Percentiles rank a stretch among this genome's conserved stretches.
These are phyloP conservation scores for Caenorhabditis macrosperma DNA, from an alignment of 2,888 invertebrate species.

Conservation along the genomic window DNA sequence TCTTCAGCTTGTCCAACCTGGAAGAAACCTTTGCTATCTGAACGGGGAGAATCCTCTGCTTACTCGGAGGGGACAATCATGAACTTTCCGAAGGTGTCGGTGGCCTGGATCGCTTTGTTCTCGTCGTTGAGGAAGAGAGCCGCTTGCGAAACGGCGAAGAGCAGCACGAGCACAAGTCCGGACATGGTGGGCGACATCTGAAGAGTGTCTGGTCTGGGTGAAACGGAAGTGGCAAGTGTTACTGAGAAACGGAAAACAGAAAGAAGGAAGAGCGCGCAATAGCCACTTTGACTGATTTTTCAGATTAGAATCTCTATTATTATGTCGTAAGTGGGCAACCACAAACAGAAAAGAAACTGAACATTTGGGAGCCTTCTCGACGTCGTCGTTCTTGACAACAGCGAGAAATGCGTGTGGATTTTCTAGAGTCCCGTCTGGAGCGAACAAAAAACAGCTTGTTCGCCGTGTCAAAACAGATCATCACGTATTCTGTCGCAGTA, in stretches of 20 bases:
- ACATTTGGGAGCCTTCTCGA: background rate
- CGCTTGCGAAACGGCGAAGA: constrained; percentile 34
- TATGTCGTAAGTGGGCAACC: background rate
- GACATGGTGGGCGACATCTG: constrained; percentile 42
- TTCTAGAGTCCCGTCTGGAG: background rate
- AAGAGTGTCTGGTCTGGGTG: constrained; percentile 9
- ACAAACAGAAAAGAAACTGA: background rate
- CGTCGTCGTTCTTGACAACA: background rate
- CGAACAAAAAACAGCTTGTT: constrained; percentile 2
- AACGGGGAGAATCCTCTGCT: background rate
- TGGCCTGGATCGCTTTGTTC: constrained; percentile 21
- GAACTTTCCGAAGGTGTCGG: constrained; percentile 32
- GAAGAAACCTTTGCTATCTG: constrained; percentile 9
- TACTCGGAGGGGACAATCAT: constrained; percentile 29
- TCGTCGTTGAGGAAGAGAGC: constrained; percentile 37
- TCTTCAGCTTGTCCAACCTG: constrained; percentile 58
- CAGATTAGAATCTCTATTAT: background rate
- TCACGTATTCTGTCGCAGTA: background rate
- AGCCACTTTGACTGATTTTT: no score
- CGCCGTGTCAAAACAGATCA: background rate
- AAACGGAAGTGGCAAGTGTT: constrained; percentile 11
- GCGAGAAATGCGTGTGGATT: background rate
- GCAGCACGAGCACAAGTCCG: constrained; percentile 45
- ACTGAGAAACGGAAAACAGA: background rate
- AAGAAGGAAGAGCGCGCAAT: background rate